Percentiles rank a stretch among this genome's conserved stretches.
Evolutionary conservation across 2,113 vertebrate genomes (phyloP).

Genomic region (Maccullochella peelii): DNA sequence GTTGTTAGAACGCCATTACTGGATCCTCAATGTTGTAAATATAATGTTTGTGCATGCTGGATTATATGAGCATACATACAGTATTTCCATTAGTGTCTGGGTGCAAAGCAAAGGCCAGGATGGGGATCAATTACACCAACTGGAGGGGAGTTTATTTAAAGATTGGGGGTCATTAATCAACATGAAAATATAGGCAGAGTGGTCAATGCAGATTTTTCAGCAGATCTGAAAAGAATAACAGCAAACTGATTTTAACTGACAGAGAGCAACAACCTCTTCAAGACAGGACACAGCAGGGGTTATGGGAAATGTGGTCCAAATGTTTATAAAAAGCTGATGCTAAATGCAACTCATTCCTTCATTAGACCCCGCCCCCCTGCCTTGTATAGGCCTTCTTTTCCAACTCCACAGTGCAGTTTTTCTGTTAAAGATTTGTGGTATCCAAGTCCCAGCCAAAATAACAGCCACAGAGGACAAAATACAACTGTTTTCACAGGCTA

Average conservation of each 20-base stretch:
- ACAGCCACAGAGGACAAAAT: not conserved
- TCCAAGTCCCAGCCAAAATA: too few relatives aligned
- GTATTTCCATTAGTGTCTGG: not conserved
- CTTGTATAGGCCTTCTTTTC: too few relatives aligned
- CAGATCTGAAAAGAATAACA: not conserved
- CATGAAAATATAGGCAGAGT: not conserved
- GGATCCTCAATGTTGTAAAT: not conserved
- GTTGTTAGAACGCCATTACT: not conserved
- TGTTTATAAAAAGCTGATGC: too few relatives aligned
- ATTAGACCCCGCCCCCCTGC: too few relatives aligned
- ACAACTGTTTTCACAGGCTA: too few relatives aligned
- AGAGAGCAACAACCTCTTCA: not conserved
- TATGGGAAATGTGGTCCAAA: not conserved
- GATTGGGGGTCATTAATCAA: slow-evolving; percentile 22
- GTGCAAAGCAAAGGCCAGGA: slow-evolving; percentile 23
- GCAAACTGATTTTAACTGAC: not conserved
- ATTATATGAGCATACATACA: not conserved
- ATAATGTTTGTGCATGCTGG: not conserved
- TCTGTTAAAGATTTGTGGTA: too few relatives aligned
- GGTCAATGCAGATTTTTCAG: not conserved
- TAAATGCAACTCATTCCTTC: too few relatives aligned
- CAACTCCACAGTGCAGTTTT: too few relatives aligned
- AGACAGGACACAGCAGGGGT: not conserved
- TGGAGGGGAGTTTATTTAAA: slow-evolving; percentile 42
- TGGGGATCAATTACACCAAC: slow-evolving; percentile 45